Evolutionary conservation across 2,797 vertebrate species (phyloP), one percentile per base, ranked within the genome.

Genomic region (Sebastes variabilis): DNA sequence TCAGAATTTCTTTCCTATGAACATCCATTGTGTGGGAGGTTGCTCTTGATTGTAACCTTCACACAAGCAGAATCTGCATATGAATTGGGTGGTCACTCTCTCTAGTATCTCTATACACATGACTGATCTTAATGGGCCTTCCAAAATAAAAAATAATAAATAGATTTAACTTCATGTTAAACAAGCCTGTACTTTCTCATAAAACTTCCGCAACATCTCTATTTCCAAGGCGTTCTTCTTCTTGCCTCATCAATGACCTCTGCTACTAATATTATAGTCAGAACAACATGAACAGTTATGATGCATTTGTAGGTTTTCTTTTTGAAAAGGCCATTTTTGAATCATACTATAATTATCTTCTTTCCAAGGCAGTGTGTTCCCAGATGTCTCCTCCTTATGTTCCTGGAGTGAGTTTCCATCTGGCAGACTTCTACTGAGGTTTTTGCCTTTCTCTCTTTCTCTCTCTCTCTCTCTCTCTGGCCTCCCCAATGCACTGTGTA

Each of bases 341-440:
- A 88, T 81, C 66, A 58, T 61, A 75, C 86, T 91, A 84, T 90
- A 91, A 93, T 92, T 89, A 87, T 90, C 77, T 81, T 79, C 80
- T 85, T 89, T 89, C 87, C 82, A 90, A 88, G 66, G 84, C 84
- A 56, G 62, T 65, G 81, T 82, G 82, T 89, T 93, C 84, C 90
- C 90, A 90, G 81, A 91, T 88, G 93, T 88, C 89, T 92, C 80
- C 83, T 88, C 90, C 88, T 91, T 83, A 90, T 94, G 91, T 91
- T 93, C 91, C 84, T 90, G 85, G 90, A 93, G 82, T 89, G 81
- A 92, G 81, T 91, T 92, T 93, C 88, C 88, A 89, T 94, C 88
- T 90, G 91, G 85, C 85, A 92, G 77, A 84, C 78, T 80, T 87
- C 79, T 70, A 58, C 82, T 61, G 66, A 83, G 64, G 55, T 67